Evolutionary conservation across 2,888 invertebrate species (phyloP).

Genomic region (Zygaena filipendulae): DNA sequence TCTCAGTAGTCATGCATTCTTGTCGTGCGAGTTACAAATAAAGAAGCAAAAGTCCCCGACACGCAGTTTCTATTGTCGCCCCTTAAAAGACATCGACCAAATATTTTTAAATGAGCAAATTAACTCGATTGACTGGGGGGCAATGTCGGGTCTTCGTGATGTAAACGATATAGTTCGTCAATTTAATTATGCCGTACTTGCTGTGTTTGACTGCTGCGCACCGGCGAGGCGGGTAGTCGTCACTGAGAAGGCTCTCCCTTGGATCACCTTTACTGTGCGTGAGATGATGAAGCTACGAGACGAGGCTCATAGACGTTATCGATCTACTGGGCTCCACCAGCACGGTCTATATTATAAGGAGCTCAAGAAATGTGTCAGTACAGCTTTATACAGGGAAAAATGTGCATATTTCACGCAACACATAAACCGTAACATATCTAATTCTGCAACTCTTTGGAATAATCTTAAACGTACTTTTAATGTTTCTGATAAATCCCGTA

Average conservation of each 20-base stretch:
- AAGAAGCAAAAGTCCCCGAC: slow-evolving; percentile 6
- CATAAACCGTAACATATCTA: no score
- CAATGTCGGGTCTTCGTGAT: background rate
- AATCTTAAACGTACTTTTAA: slow-evolving; percentile 5
- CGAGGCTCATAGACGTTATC: no score
- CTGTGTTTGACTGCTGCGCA: slow-evolving; percentile 9
- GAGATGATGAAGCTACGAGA: no score
- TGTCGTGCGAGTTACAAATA: slow-evolving; percentile 4
- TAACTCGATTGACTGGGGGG: slow-evolving; percentile 4
- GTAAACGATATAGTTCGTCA: slow-evolving; percentile 6
- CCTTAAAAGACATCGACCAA: slow-evolving; percentile 7
- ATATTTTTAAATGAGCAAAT: slow-evolving; percentile 5
- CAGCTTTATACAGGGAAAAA: no score
- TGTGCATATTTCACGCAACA: no score
- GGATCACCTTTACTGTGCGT: no score
- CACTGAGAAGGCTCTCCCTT: no score
- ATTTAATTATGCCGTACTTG: slow-evolving; percentile 7
- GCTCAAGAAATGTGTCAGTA: slow-evolving; percentile 5
- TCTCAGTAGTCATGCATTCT: slow-evolving; percentile 11
- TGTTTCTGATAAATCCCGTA: slow-evolving; percentile 13
- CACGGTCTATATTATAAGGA: slow-evolving; percentile 9
- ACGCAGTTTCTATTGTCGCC: slow-evolving; percentile 2
- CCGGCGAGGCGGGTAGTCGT: slow-evolving; percentile 3
- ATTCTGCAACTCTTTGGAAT: no score
- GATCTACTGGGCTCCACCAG: background rate